Conservation (phyloP, 2,797 vertebrate genomes). For the Sebastes itinus region DNA sequence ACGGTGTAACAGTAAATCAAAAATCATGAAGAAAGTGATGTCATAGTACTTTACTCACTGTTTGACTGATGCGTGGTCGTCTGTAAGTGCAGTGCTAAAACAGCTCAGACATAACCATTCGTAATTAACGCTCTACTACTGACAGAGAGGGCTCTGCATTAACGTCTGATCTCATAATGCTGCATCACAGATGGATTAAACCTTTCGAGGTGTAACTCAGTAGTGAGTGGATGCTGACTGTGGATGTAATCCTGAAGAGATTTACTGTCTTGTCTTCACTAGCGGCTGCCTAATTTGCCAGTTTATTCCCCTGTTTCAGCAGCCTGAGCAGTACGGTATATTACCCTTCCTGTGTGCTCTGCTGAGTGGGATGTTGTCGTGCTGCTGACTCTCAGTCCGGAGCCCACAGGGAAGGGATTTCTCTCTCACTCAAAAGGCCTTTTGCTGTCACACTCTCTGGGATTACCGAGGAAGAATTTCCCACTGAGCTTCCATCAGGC, state of each 20-base stretch:
- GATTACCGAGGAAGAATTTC: slow-evolving; percentile 45
- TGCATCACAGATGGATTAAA: slow-evolving; percentile 14
- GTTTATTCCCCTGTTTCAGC: slow-evolving; percentile 46
- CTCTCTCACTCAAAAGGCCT: slow-evolving; percentile 32
- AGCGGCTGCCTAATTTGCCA: slow-evolving; percentile 33
- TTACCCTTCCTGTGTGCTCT: slow-evolving; percentile 16
- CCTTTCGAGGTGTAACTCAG: not conserved
- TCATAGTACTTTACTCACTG: not conserved
- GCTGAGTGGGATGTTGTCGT: slow-evolving; percentile 22
- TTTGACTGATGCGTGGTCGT: not conserved
- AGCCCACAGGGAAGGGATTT: slow-evolving; percentile 37
- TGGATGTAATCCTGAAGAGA: slow-evolving; percentile 17
- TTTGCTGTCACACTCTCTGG: slow-evolving; percentile 41
- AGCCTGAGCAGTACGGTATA: slow-evolving; percentile 21
- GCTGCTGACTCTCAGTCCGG: slow-evolving; percentile 38
- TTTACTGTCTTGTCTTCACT: slow-evolving; percentile 28
- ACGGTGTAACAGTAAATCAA: not conserved
- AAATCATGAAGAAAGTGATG: not conserved
- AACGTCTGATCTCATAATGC: slow-evolving; percentile 7
- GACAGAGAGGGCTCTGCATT: not conserved
- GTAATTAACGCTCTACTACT: not conserved
- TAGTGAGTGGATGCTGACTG: slow-evolving; percentile 36
- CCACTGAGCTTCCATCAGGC: slow-evolving; percentile 54
- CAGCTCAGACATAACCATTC: not conserved
- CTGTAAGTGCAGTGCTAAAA: not conserved